Conservation (phyloP, 1,140 invertebrate genomes). For the Procambarus virginalis region DNA sequence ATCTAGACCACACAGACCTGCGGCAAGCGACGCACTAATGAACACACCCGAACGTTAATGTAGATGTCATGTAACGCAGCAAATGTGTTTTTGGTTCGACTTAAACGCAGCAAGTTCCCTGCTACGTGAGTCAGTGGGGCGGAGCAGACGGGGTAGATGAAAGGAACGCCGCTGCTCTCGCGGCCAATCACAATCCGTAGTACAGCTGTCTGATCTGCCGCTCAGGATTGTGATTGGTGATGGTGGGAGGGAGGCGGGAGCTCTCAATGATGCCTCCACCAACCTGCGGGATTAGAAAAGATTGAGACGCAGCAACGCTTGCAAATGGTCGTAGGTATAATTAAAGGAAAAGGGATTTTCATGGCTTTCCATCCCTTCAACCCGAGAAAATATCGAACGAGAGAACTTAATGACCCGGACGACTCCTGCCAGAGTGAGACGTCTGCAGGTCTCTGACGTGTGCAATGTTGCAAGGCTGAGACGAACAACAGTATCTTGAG, state of each 20-base stretch:
- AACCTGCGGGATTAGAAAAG: conserved; percentile 50
- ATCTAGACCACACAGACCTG: too few relatives aligned
- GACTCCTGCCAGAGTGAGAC: too few relatives aligned
- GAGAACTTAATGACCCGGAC: too few relatives aligned
- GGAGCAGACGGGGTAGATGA: conserved; percentile 48
- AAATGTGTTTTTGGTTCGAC: too few relatives aligned
- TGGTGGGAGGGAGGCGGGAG: conserved; percentile 39
- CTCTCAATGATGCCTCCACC: conserved; percentile 35
- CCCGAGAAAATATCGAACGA: too few relatives aligned
- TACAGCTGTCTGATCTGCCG: conserved; percentile 48
- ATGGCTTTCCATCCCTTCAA: too few relatives aligned
- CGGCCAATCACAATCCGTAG: conserved; percentile 41
- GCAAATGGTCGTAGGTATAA: conserved; percentile 57
- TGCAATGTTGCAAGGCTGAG: too few relatives aligned
- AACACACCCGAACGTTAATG: conserved; percentile 53
- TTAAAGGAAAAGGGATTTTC: conserved; percentile 35
- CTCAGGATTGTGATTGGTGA: conserved; percentile 48
- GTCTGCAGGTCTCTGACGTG: too few relatives aligned
- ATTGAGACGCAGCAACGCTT: conserved; percentile 28
- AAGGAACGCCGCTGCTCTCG: conserved; percentile 42
- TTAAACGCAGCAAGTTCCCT: too few relatives aligned
- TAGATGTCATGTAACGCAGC: conserved; percentile 44
- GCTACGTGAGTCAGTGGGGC: conserved; percentile 44
- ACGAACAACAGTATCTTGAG: too few relatives aligned
- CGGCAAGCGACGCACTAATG: too few relatives aligned